These are phyloP conservation scores for Timandra comae DNA, from an alignment of 2,888 invertebrate genomes.

Conservation along the genomic window DNA sequence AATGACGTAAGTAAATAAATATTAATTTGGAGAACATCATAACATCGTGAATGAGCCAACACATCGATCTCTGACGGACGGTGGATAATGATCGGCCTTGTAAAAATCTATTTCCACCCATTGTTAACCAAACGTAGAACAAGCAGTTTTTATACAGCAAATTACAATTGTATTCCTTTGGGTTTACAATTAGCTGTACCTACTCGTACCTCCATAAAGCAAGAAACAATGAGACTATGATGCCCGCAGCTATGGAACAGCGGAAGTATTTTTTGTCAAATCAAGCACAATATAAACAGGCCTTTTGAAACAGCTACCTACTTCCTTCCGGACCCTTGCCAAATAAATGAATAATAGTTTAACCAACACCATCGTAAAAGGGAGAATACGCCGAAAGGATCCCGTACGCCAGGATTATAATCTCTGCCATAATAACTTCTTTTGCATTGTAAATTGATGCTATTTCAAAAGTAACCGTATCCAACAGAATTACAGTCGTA, in stretches of 20 bases:
- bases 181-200: conserved; percentile 9
- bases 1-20: too few relatives aligned
- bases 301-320: conserved; percentile 24
- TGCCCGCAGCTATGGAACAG: conserved; percentile 1
- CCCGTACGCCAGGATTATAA: background rate
- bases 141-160: conserved; percentile 25
- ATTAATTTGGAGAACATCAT: too few relatives aligned
- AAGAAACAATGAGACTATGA: conserved; percentile 22
- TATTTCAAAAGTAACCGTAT: conserved; percentile 18
- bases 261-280: conserved; percentile 30
- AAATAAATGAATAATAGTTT: conserved; percentile 16
- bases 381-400: too few relatives aligned
- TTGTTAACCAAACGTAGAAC: conserved; percentile 30
- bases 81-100: conserved; percentile 25
- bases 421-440: background rate
- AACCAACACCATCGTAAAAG: background rate
- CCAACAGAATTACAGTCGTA: conserved; percentile 17
- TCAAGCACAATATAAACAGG: conserved; percentile 26
- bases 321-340: conserved; percentile 45
- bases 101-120: conserved; percentile 32
- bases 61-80: conserved; percentile 8
- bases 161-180: conserved; percentile 29
- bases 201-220: conserved; percentile 21
- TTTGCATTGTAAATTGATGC: conserved; percentile 7
- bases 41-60: too few relatives aligned